Evolutionary conservation across 2,113 vertebrate genomes (phyloP).

Genomic region (Myotis lucifugus): DNA sequence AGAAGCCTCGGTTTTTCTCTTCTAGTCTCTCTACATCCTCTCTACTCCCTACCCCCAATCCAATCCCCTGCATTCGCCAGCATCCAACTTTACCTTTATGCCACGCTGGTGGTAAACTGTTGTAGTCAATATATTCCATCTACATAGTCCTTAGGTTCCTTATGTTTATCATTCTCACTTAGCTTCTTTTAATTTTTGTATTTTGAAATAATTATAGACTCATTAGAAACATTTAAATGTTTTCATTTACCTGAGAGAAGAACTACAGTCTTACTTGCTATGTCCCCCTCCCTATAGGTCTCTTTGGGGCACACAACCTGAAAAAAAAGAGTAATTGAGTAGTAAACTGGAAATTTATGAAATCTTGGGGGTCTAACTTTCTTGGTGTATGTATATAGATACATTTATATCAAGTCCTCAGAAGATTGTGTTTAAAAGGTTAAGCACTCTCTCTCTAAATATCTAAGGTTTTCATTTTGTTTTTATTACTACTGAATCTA

Average conservation of each 20-base stretch:
- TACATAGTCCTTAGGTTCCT: background rate
- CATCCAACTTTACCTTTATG: background rate
- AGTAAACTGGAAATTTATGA: background rate
- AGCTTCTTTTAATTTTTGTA: background rate
- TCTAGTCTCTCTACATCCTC: background rate
- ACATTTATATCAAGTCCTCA: background rate
- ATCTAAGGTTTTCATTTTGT: background rate
- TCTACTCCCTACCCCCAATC: background rate
- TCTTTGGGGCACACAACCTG: background rate
- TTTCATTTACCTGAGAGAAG: background rate
- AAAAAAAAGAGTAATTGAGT: background rate
- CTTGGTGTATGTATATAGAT: background rate
- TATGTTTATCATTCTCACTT: background rate
- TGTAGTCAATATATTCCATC: background rate
- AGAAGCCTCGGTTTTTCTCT: background rate
- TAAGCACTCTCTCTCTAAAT: background rate
- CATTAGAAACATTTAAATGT: background rate
- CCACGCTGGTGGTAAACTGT: background rate
- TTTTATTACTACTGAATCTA: background rate
- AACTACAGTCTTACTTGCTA: background rate
- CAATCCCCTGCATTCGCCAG: background rate
- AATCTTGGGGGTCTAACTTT: background rate
- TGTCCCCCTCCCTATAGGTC: background rate
- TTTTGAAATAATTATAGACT: background rate
- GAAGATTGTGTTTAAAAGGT: conserved; percentile 19